These are phyloP conservation scores for Enteromius afrohamiltoni DNA, from an alignment of 2,797 vertebrate species.

Conservation along the genomic window DNA sequence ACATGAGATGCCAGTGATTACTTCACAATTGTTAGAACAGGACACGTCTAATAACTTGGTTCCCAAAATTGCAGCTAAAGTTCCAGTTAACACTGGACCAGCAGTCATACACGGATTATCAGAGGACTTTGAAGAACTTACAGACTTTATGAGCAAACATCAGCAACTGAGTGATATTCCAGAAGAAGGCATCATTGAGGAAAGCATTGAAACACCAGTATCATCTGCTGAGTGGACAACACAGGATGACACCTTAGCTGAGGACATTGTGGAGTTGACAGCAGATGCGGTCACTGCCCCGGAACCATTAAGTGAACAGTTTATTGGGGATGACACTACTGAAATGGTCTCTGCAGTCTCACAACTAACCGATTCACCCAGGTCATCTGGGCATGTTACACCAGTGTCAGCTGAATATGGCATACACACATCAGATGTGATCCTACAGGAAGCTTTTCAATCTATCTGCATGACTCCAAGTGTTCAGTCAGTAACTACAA, in stretches of 20 bases:
- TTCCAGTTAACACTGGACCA: conserved; percentile 62
- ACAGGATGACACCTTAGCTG: conserved; percentile 75
- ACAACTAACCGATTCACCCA: conserved; percentile 84
- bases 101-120: conserved; percentile 49
- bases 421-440: conserved; percentile 73
- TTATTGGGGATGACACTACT: conserved; percentile 83
- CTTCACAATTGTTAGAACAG: conserved; percentile 20
- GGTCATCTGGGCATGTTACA: conserved; percentile 87
- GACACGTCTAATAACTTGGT: conserved; percentile 30
- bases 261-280: conserved; percentile 80
- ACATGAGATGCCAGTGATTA: conserved; percentile 53
- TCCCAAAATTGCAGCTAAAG: conserved; percentile 50
- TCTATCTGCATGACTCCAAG: conserved; percentile 70
- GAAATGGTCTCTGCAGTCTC: conserved; percentile 97
- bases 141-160: conserved; percentile 73
- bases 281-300: conserved; percentile 84
- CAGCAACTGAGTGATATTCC: conserved; percentile 74
- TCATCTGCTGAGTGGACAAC: conserved; percentile 68
- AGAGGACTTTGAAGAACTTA: conserved; percentile 74
- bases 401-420: conserved; percentile 79
- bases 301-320: conserved; percentile 75
- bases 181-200: conserved; percentile 76
- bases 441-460: conserved; percentile 83
- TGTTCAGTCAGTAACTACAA: conserved; percentile 57
- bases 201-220: conserved; percentile 66